A percentile compares a stretch with the other conserved stretches of the same genome.
phyloP scores from a whole-genome alignment of 2,797 vertebrate species.

The Anas bahamensis region DNA sequence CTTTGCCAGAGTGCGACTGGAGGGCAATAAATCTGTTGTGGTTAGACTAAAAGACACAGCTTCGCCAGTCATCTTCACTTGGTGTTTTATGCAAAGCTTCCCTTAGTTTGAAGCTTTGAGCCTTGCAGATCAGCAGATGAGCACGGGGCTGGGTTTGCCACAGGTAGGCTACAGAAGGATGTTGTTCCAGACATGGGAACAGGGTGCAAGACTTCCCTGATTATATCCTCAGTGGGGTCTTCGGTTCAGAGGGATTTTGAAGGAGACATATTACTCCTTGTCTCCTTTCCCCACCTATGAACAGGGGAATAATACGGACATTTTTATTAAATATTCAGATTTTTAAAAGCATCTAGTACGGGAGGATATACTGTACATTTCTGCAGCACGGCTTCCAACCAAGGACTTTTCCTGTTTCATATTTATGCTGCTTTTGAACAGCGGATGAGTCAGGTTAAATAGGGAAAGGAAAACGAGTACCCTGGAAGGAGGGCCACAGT shows the following conservation, averaged over 20 bases:
- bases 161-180: neutral
- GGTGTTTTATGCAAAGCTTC: neutral
- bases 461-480: neutral
- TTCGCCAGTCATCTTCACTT: neutral
- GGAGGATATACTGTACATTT: neutral
- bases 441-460: neutral
- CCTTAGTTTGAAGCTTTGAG: neutral
- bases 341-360: neutral
- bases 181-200: neutral
- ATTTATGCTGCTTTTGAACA: neutral
- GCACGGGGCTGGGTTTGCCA: neutral
- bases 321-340: neutral
- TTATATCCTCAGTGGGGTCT: neutral
- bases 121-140: neutral
- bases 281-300: neutral
- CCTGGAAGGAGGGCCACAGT: neutral
- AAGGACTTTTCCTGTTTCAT: neutral
- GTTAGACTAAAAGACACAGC: neutral
- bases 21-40: neutral
- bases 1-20: conserved; percentile 24
- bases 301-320: neutral
- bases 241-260: neutral
- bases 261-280: neutral
- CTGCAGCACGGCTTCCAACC: neutral
- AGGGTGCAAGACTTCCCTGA: rapidly evolving